Conservation (phyloP, 2,797 vertebrate genomes). For the Poecile montanus region DNA sequence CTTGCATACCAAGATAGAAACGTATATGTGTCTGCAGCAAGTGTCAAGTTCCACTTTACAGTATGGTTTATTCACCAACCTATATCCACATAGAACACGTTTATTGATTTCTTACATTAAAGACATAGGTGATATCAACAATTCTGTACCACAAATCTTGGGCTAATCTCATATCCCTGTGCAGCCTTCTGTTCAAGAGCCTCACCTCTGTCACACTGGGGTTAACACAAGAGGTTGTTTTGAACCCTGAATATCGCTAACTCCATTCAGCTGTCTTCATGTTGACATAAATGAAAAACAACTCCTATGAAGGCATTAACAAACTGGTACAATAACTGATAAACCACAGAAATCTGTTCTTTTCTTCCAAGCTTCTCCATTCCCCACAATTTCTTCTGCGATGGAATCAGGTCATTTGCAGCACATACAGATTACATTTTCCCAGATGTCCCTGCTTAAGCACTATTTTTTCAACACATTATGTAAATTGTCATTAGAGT, state of each 20-base stretch:
- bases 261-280: not conserved
- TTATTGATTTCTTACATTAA: not conserved
- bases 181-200: not conserved
- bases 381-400: not conserved
- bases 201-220: not conserved
- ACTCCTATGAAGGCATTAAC: not conserved
- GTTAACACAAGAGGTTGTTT: not conserved
- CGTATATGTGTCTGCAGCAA: not conserved
- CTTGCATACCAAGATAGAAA: not conserved
- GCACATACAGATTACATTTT: not conserved
- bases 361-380: not conserved
- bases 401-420: not conserved
- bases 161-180: not conserved
- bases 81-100: not conserved
- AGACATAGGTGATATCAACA: not conserved
- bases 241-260: not conserved
- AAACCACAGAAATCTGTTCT: not conserved
- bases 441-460: not conserved
- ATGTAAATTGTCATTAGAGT: not conserved
- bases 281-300: not conserved
- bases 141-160: not conserved
- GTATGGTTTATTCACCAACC: not conserved
- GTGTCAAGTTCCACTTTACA: not conserved
- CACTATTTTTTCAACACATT: not conserved
- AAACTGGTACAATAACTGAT: not conserved